Percentiles rank a stretch among this genome's conserved stretches.
Evolutionary conservation across 2,797 vertebrate species (phyloP).

Genomic region (Antrozous pallidus): DNA sequence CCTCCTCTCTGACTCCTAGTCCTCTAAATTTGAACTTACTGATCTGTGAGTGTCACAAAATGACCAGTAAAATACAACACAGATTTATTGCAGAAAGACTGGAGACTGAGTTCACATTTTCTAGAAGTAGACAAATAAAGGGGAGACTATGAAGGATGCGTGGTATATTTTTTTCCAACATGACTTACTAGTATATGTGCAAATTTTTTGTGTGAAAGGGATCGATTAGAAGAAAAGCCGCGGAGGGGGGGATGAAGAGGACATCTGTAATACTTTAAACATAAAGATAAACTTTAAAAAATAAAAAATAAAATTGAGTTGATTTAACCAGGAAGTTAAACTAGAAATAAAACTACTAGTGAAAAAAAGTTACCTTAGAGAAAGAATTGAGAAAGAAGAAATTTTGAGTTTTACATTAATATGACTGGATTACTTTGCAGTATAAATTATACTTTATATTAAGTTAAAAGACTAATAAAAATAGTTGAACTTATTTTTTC

Average conservation of each 20-base stretch:
- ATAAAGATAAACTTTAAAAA: too few species aligned
- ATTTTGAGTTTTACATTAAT: neutral
- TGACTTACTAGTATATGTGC: neutral
- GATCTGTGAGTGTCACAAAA: neutral
- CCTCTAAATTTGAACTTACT: neutral
- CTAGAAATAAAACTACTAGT: neutral
- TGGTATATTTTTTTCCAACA: neutral
- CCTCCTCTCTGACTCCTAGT: neutral
- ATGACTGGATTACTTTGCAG: neutral
- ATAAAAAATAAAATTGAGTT: too few species aligned
- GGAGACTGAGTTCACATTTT: neutral
- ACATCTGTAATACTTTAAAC: too few species aligned
- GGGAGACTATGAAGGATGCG: neutral
- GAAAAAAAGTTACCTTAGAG: neutral
- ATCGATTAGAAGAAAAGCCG: too few species aligned
- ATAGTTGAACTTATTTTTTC: conserved; percentile 5
- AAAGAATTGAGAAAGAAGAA: neutral
- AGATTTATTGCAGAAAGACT: neutral
- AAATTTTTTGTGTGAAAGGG: neutral
- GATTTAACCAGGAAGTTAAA: neutral
- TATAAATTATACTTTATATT: conserved; percentile 28
- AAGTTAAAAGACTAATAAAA: conserved; percentile 42
- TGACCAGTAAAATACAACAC: neutral
- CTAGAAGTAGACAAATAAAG: neutral
- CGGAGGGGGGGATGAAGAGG: too few species aligned